Conservation (phyloP, 2,113 vertebrate genomes). For the Sphyrna mokarran region DNA sequence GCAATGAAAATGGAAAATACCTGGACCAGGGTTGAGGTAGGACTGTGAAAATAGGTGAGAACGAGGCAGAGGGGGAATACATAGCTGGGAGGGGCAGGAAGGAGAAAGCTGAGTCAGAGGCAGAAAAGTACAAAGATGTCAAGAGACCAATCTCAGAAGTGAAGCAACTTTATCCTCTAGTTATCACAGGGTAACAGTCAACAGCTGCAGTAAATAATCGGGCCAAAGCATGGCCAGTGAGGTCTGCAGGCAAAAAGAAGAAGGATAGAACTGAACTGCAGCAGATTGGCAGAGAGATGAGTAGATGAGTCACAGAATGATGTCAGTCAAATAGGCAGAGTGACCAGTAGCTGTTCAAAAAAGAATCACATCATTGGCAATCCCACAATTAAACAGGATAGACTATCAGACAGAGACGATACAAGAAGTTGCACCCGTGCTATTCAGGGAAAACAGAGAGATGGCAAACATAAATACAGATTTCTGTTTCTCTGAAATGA, state of each 20-base stretch:
- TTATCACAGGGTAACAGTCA: background rate
- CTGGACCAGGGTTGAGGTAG: background rate
- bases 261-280: background rate
- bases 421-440: background rate
- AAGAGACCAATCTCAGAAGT: background rate
- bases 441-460: background rate
- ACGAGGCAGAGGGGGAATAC: background rate
- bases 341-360: background rate
- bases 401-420: background rate
- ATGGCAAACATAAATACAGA: background rate
- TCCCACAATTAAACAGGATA: background rate
- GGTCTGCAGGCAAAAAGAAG: background rate
- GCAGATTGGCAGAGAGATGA: background rate
- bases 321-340: background rate
- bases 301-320: background rate
- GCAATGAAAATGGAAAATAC: background rate
- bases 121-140: background rate
- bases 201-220: background rate
- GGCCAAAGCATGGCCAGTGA: background rate
- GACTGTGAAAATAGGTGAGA: background rate
- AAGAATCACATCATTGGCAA: background rate
- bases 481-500: background rate
- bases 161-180: background rate
- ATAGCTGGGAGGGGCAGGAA: background rate
- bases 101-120: background rate